Percentiles rank a stretch among this genome's conserved stretches.
phyloP scores from a whole-genome alignment of 2,888 invertebrate species.

The Girardia tigrina region DNA sequence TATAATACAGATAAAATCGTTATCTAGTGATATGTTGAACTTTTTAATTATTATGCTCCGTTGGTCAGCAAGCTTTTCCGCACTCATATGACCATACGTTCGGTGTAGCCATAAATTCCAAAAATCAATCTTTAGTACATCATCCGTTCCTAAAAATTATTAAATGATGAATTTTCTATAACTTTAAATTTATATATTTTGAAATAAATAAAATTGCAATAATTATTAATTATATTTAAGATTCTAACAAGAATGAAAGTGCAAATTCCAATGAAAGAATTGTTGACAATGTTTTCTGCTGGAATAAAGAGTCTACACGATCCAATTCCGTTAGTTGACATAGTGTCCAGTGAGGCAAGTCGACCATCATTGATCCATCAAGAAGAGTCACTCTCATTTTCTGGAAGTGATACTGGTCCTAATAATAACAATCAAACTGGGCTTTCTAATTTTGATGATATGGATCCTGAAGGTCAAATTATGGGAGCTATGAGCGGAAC shows the following conservation, averaged over 20 bases:
- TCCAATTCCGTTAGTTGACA: constrained; percentile 30
- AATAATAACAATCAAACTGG: not conserved
- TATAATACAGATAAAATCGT: too few relatives aligned
- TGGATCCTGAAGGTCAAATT: not conserved
- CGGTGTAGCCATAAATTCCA: too few relatives aligned
- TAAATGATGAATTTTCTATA: too few relatives aligned
- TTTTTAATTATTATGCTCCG: too few relatives aligned
- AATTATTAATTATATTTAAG: too few relatives aligned
- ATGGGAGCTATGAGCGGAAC: not conserved
- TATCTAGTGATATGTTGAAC: too few relatives aligned
- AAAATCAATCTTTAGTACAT: too few relatives aligned
- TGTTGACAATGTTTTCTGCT: constrained; percentile 76
- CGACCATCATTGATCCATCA: not conserved
- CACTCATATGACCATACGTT: too few relatives aligned
- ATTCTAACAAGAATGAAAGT: constrained; percentile 71
- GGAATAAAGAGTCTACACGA: constrained; percentile 58
- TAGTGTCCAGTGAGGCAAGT: not conserved
- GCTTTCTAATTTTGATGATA: not conserved
- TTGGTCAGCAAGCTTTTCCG: too few relatives aligned
- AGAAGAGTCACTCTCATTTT: not conserved
- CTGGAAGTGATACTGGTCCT: not conserved
- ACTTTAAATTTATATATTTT: too few relatives aligned
- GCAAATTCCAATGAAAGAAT: constrained; percentile 68
- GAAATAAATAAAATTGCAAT: too few relatives aligned
- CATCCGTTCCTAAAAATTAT: too few relatives aligned